A percentile compares a stretch with the other conserved stretches of the same genome.
These are phyloP conservation scores for Leptinotarsa undecemlineata DNA, from an alignment of 1,140 invertebrate species.

Conservation along the genomic window DNA sequence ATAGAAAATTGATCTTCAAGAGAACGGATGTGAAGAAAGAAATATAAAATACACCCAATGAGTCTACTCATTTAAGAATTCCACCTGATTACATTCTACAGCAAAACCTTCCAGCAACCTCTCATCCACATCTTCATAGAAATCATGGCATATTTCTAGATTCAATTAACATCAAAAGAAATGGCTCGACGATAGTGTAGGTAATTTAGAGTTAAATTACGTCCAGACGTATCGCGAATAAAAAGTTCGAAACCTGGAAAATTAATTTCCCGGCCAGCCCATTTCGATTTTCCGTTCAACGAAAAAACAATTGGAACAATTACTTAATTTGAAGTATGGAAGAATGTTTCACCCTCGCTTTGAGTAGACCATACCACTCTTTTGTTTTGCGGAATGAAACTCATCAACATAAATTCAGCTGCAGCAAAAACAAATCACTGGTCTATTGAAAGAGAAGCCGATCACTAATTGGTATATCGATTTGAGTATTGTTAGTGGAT, in stretches of 20 bases:
- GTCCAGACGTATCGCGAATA: too few species aligned
- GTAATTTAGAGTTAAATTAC: too few species aligned
- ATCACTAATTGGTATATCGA: slow-evolving; percentile 19
- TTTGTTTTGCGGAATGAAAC: background rate
- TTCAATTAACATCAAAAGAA: too few species aligned
- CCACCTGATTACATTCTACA: too few species aligned
- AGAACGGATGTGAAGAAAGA: too few species aligned
- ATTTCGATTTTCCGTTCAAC: background rate
- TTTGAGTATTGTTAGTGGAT: slow-evolving; percentile 5
- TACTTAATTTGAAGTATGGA: slow-evolving; percentile 7
- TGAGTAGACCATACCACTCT: background rate
- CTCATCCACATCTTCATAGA: too few species aligned
- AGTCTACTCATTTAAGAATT: too few species aligned
- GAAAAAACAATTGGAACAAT: background rate
- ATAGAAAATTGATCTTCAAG: too few species aligned
- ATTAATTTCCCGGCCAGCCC: background rate
- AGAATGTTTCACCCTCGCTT: background rate
- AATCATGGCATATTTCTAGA: too few species aligned
- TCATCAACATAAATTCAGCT: slow-evolving; percentile 17
- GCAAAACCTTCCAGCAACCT: too few species aligned
- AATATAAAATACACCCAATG: too few species aligned
- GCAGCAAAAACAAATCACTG: slow-evolving; percentile 10
- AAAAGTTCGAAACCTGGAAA: background rate
- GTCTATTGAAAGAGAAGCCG: slow-evolving; percentile 11
- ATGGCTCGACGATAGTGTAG: too few species aligned